phyloP scores from a whole-genome alignment of 2,888 invertebrate species.

The Microlaimidae sp. region DNA sequence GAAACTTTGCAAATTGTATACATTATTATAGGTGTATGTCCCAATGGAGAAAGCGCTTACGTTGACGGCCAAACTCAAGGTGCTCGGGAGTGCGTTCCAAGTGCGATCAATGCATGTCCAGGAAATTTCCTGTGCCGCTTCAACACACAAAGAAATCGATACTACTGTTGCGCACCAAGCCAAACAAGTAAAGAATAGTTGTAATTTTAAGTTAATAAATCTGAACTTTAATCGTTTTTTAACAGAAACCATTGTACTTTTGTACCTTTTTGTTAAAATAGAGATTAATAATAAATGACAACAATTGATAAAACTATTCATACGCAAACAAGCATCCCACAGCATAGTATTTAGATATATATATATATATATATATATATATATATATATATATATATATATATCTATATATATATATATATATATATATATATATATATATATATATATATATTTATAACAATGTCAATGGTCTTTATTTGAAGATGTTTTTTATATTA shows the following conservation, averaged over 20 bases:
- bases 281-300: background rate
- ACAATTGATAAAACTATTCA: too few relatives aligned
- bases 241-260: too few relatives aligned
- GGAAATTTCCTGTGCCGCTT: slow-evolving; percentile 28
- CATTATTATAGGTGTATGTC: slow-evolving; percentile 25
- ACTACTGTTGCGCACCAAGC: slow-evolving; percentile 29
- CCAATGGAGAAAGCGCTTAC: slow-evolving; percentile 32
- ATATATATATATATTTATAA: too few relatives aligned
- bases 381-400: too few relatives aligned
- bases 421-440: too few relatives aligned
- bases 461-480: too few relatives aligned
- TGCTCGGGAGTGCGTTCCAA: slow-evolving; percentile 27
- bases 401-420: too few relatives aligned
- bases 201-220: background rate
- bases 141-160: slow-evolving; percentile 22
- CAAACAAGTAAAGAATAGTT: slow-evolving; percentile 22
- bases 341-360: too few relatives aligned
- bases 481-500: too few relatives aligned
- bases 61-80: slow-evolving; percentile 30
- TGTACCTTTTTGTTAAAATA: slow-evolving; percentile 4
- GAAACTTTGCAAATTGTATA: too few relatives aligned
- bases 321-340: too few relatives aligned
- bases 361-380: too few relatives aligned
- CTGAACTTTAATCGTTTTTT: slow-evolving; percentile 5
- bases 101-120: slow-evolving; percentile 27